Percentiles rank a stretch among this genome's conserved stretches.
Evolutionary conservation across 1,140 invertebrate genomes (phyloP).

Genomic region (Papilio helenus): DNA sequence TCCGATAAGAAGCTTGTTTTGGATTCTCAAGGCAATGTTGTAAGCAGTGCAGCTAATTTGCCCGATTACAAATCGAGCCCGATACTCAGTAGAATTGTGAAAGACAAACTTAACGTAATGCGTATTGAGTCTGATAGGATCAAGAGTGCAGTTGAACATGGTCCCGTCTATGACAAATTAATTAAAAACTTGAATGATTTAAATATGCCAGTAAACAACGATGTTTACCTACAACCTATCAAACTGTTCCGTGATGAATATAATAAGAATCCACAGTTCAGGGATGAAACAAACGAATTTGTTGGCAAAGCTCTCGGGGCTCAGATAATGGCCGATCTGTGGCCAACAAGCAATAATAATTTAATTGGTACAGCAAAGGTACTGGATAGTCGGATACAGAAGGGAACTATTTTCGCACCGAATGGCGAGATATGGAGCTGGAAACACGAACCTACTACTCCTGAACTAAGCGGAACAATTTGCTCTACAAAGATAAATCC

Average conservation of each 20-base stretch:
- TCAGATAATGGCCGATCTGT: constrained; percentile 76
- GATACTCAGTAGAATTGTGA: constrained; percentile 76
- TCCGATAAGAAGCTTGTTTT: constrained; percentile 81
- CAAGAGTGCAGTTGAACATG: constrained; percentile 84
- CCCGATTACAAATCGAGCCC: constrained; percentile 79
- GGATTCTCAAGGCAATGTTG: constrained; percentile 79
- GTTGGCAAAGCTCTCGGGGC: constrained; percentile 79
- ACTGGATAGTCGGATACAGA: constrained; percentile 73
- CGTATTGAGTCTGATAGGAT: constrained; percentile 83
- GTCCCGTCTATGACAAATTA: constrained; percentile 83
- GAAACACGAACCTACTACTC: constrained; percentile 76
- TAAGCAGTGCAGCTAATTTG: constrained; percentile 79
- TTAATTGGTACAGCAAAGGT: constrained; percentile 72
- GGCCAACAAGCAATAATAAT: constrained; percentile 75
- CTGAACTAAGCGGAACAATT: constrained; percentile 74
- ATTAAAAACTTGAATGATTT: constrained; percentile 82
- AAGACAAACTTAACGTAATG: constrained; percentile 82
- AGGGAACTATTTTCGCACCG: constrained; percentile 81
- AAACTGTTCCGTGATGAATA: constrained; percentile 83
- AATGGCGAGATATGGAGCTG: constrained; percentile 83
- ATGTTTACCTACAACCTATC: constrained; percentile 83
- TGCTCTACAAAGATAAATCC: constrained; percentile 77
- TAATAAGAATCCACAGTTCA: constrained; percentile 82
- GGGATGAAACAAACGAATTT: constrained; percentile 83
- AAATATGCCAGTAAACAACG: constrained; percentile 79